Conservation (phyloP, 1,140 invertebrate genomes). For the Macrobrachium nipponense region DNA sequence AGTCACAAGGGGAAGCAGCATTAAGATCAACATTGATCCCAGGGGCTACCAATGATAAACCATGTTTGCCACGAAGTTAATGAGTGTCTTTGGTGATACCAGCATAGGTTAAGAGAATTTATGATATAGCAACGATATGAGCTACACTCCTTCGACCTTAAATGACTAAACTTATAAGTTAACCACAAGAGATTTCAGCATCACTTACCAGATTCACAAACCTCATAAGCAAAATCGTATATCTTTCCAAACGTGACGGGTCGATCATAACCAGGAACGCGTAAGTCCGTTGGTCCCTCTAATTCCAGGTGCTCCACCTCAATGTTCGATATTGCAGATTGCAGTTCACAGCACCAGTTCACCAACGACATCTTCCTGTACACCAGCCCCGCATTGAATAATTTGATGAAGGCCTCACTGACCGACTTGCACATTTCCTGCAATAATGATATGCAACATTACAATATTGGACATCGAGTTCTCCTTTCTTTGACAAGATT, state of each 20-base stretch:
- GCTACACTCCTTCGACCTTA: background rate
- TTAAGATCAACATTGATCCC: too few species aligned
- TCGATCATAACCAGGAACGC: constrained; percentile 83
- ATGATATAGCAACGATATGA: too few species aligned
- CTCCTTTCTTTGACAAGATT: too few species aligned
- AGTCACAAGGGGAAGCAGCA: too few species aligned
- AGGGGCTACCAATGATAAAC: too few species aligned
- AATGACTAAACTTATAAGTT: background rate
- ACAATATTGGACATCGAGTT: too few species aligned
- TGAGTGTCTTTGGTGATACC: too few species aligned
- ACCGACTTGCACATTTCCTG: constrained; percentile 79
- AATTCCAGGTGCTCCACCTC: constrained; percentile 87
- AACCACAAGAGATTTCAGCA: background rate
- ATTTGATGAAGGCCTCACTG: constrained; percentile 84
- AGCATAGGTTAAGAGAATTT: too few species aligned
- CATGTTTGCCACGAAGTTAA: too few species aligned
- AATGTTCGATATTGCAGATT: constrained; percentile 95
- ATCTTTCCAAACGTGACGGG: constrained; percentile 91
- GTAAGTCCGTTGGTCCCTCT: constrained; percentile 77
- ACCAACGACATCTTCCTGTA: constrained; percentile 88
- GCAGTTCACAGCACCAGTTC: constrained; percentile 92
- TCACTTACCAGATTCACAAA: constrained; percentile 74
- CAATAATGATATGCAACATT: constrained; percentile 65
- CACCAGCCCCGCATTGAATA: constrained; percentile 86
- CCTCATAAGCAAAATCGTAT: constrained; percentile 86